These are phyloP conservation scores for Numenius phaeopus DNA, from an alignment of 2,797 vertebrate species.

Conservation along the genomic window DNA sequence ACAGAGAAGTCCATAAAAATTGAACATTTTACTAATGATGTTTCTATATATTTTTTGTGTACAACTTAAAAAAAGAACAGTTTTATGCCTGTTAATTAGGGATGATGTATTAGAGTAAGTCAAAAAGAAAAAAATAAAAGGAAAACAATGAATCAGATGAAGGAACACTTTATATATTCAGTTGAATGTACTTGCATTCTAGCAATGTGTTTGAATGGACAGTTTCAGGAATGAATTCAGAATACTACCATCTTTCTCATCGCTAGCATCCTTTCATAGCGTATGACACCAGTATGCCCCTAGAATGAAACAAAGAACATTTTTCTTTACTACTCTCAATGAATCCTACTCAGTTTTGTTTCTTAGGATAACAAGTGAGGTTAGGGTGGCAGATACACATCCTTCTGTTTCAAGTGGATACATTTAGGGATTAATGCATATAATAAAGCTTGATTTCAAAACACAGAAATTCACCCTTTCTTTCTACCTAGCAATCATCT, in stretches of 20 bases:
- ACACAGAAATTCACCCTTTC: background rate
- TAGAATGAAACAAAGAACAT: background rate
- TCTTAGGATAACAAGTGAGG: background rate
- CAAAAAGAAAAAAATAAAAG: background rate
- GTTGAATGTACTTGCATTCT: background rate
- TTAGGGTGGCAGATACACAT: background rate
- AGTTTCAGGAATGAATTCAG: background rate
- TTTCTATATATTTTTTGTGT: background rate
- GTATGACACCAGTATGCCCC: background rate
- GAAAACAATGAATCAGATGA: background rate
- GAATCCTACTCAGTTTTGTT: background rate
- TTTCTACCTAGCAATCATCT: background rate
- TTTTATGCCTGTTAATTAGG: background rate
- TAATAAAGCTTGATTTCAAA: background rate
- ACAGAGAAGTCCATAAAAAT: constrained; percentile 12
- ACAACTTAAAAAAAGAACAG: background rate
- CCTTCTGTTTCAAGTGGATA: background rate
- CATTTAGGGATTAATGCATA: background rate
- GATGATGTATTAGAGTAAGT: background rate
- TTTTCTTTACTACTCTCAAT: background rate
- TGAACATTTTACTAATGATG: background rate
- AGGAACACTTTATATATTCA: background rate
- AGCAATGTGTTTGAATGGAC: background rate
- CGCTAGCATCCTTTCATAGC: background rate
- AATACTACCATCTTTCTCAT: background rate